A percentile compares a stretch with the other conserved stretches of the same genome.
Evolutionary conservation across 2,888 invertebrate species (phyloP).

Genomic region (Trissolcus japonicus): DNA sequence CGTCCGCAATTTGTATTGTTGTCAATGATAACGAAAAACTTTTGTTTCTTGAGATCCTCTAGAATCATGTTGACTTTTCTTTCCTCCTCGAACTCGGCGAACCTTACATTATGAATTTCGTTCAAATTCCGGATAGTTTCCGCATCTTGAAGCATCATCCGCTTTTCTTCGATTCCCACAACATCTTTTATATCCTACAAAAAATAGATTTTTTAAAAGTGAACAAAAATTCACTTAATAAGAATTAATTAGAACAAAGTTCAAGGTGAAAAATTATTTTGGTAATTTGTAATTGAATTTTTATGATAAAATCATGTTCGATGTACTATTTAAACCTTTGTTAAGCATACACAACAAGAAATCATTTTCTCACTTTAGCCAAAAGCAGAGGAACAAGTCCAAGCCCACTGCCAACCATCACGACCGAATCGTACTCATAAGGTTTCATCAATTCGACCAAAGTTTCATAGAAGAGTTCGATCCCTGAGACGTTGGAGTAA

Average conservation of each 20-base stretch:
- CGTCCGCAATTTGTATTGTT: conserved; percentile 28
- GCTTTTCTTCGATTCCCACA: conserved; percentile 14
- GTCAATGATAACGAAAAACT: conserved; percentile 20
- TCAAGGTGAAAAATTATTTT: no score
- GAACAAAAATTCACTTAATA: no score
- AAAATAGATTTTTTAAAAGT: no score
- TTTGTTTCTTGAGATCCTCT: conserved; percentile 6
- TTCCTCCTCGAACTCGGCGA: background rate
- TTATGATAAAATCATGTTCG: no score
- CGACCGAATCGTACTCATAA: conserved; percentile 15
- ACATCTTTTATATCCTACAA: conserved; percentile 4
- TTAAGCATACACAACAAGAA: no score
- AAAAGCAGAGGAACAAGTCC: conserved; percentile 42
- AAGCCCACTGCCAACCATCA: conserved; percentile 39
- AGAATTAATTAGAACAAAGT: no score
- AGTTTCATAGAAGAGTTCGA: conserved; percentile 28
- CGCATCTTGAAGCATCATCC: conserved; percentile 2
- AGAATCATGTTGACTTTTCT: conserved; percentile 16
- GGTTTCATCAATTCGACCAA: conserved; percentile 26
- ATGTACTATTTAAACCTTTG: no score
- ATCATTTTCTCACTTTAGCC: conserved; percentile 21
- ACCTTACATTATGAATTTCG: conserved; percentile 16
- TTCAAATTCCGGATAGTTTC: background rate
- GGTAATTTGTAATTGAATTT: no score
- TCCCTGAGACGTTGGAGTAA: conserved; percentile 37